Evolutionary conservation across 2,888 invertebrate species (phyloP), one percentile per base, ranked within the genome.

Genomic region (Luperina nickerlii): DNA sequence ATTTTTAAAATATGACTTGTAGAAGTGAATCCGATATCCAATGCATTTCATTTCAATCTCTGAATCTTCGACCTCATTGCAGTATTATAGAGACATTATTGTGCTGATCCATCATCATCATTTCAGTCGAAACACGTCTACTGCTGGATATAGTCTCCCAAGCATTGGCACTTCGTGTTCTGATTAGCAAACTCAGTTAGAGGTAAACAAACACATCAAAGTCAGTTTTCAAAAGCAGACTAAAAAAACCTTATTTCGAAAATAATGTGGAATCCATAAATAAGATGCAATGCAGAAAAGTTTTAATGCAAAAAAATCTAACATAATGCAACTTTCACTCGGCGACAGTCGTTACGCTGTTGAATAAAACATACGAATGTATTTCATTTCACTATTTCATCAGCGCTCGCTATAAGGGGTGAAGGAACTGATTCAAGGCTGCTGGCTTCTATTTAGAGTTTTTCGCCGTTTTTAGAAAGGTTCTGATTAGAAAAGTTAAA

Each of bases 351-450:
- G 82, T 90, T 88, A 90, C 79, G 75, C 72, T 80, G 67, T 79
- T 90, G 90, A 91, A 91, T 91, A 91, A 90, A 89, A 89, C 90
- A 91, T 90, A 74, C 71, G 85, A 89, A 86, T 84, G 79, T 87
- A 90, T 89, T 90, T 88, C 84, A 87, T 86, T 88, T 89, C 83
- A 87, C 88, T 86, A 88, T 91, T 89, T 88, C 83, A 88, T 89
- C 87, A 87, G 65, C 72, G 60, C 78, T 76, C 80, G 84, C 81
- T 83, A 13, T 72, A 72, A 83, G 84, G 79, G 84, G 81, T 88
- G 85, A 87, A 87, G 42, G 78, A 85, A 85, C 87, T 74, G 76
- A 78, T 81, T 72, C 45, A 81, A 80, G 78, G 80, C 38, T 78
- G 76, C 65, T 74, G 13, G 67, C 4, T 51, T 78, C 62, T 65